Conservation (phyloP, 2,113 vertebrate species). For the human region GRCh38 chr15:36432001-36432500, state of each 20-base stretch:
- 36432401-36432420: conserved; percentile 60
- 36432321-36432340: conserved; percentile 31
- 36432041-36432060: conserved; percentile 72
- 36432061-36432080: conserved; percentile 65
- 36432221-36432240: conserved; percentile 1
- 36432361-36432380: conserved; percentile 4
- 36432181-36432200: conserved; percentile 54
- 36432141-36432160: conserved; percentile 73
- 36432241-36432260: conserved; percentile 62
- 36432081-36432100: conserved; percentile 60
- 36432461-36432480: conserved; percentile 35
- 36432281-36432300: conserved; percentile 52
- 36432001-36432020: conserved; percentile 53
- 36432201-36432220: conserved; percentile 46
- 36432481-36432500: neutral
- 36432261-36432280: conserved; percentile 48
- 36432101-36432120: conserved; percentile 68
- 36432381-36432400: conserved; percentile 63
- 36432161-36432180: conserved; percentile 53
- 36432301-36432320: conserved; percentile 49
- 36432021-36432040: conserved; percentile 50
- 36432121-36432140: conserved; percentile 73
- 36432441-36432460: conserved; percentile 62
- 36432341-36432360: conserved; percentile 17
- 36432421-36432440: conserved; percentile 67